Conservation (phyloP, 2,113 vertebrate genomes). For the Plestiodon gilberti region DNA sequence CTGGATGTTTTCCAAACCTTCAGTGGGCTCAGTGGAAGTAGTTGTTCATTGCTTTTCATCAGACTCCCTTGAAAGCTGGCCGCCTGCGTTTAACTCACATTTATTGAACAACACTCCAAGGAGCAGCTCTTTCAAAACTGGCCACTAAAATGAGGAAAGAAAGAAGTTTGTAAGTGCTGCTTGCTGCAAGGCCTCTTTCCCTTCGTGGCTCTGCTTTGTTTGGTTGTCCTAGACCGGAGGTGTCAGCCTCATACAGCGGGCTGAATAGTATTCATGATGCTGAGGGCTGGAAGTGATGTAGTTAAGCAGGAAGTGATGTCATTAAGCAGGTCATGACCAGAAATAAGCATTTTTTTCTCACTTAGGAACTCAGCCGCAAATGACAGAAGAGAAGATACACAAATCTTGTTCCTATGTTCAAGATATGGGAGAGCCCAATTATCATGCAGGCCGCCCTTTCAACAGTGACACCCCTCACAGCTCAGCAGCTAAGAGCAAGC, state of each 20-base stretch:
- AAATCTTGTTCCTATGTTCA: no score
- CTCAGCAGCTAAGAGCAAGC: no score
- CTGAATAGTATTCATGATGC: no score
- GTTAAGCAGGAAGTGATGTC: no score
- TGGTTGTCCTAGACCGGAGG: background rate
- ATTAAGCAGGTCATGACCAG: no score
- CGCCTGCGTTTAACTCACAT: constrained; percentile 54
- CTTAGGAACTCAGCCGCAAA: no score
- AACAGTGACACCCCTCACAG: no score
- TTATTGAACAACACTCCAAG: constrained; percentile 60
- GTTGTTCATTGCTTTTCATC: constrained; percentile 63
- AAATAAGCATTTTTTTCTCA: no score
- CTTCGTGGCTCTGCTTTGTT: background rate
- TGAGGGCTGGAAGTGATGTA: no score
- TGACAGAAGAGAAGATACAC: no score
- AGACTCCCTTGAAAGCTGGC: constrained; percentile 47
- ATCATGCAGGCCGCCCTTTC: no score
- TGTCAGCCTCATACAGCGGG: no score
- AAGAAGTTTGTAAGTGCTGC: fast-evolving
- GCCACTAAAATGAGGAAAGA: background rate
- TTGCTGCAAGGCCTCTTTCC: background rate
- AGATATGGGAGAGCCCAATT: background rate
- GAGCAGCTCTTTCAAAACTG: constrained; percentile 44
- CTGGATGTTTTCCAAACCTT: constrained; percentile 61
- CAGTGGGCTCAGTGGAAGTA: constrained; percentile 45